Base-by-base conservation (phyloP, 2,888 invertebrate species). In the Phengaris arion region DNA sequence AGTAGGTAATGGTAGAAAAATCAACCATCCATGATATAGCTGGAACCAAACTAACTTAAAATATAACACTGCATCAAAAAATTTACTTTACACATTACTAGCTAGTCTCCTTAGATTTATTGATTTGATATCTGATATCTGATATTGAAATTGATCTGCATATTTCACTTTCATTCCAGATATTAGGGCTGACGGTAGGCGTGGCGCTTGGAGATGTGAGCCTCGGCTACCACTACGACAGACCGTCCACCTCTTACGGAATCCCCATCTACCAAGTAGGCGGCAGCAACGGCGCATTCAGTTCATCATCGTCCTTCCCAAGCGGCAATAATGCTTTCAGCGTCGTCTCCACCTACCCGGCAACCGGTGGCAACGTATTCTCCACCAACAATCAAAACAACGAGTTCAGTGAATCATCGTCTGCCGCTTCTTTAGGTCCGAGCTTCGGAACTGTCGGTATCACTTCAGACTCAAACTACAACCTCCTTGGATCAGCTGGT, bases 171-270 rank as follows among this genome's bases (percentile, higher is more conserved):
- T 79, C 9, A 51, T 87, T 89, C 10, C 87, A 93, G 93, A 83
- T 89, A 81, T 78, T 91, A 57, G 79, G 87, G 59, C 79, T 86
- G 57, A 78, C 82, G 35, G 78, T 89, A 13, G 88, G 89, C 75
- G 83, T 86, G n/a, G 90, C 81, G 35, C 80, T 84, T 7, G 93
- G 90, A 6, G 92, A 92, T 77, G 84, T 90, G 13, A 82, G 87
- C 8, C 83, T 87, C 46, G 91, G 91, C 57, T 91, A 93, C 81
- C 84, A 90, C 8, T 94, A 93, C 83, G 87, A 90, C 77, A 86
- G 85, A 22, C 93, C 93, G 6, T 83, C 89, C 1, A 90, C 91
- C 2, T 89, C 91, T 4, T 94, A 91, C 77, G 92, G 91, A 68
- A 80, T 86, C 12, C 92, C 94, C 1, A 85, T 88, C 0, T 86